Base-by-base conservation (phyloP, 2,113 vertebrate genomes). In the Thymallus thymallus region DNA sequence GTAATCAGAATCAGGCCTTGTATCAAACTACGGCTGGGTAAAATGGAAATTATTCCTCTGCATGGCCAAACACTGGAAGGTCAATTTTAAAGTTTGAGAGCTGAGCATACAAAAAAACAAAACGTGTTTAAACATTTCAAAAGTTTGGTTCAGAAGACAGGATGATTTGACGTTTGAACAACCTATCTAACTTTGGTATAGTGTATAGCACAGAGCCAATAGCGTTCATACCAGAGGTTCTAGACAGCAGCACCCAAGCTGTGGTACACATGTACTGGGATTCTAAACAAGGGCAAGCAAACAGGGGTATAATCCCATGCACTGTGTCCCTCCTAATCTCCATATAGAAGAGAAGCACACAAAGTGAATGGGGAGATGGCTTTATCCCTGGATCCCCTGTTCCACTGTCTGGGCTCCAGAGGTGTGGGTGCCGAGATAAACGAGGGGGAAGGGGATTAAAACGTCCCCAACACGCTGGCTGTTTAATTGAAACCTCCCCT, bases 401-500 rank as follows among this genome's bases (percentile, higher is more conserved):
- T 84, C 72, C 72, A 75, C 81, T 72, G 77, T 76, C 80, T 69
- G 65, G 72, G 61, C 78, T 83, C 46, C 70, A 51, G 79, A 84
- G 78, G 88, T 89, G 87, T 90, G 89, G 82, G 56, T 82, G 77
- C 60, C 72, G 76, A 89, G 87, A 92, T 91, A 91, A 93, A 90
- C 73, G 76, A 77, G 76, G 67, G 72, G 79, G 80, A 81, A 20
- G 16, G 80, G 84, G 88, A 92, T 93, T 92, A 89, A 90, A 91
- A 90, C 73, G 80, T 89, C 83, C 86, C 85, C 77, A 87, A 90
- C 75, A 79, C 84, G 82, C 66, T 20, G 73, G 75, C 79, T 77
- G 76, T 86, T 91, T 91, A 92, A 93, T 92, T 92, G 89, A 92
- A 91, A 91, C 83, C 82, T 90, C 80, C 82, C 86, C 18, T 26